phyloP scores from a whole-genome alignment of 2,888 invertebrate species.

The Agriotes lineatus region DNA sequence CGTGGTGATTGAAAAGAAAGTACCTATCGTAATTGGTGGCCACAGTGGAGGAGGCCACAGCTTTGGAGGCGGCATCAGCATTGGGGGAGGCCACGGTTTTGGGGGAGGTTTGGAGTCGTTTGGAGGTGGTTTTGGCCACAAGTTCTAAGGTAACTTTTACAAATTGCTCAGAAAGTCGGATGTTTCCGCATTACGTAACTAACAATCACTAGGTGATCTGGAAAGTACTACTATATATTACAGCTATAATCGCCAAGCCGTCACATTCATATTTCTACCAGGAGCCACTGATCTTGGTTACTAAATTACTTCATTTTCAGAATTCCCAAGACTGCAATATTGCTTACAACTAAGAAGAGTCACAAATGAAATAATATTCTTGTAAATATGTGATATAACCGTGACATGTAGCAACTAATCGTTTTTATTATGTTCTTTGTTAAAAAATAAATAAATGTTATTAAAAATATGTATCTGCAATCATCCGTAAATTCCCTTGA shows the following conservation, averaged over 20 bases:
- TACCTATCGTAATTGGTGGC: slow-evolving; percentile 60
- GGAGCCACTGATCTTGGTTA: neutral
- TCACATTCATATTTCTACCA: neutral
- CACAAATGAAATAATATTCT: no score
- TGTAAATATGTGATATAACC: neutral
- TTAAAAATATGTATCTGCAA: neutral
- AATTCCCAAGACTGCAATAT: neutral
- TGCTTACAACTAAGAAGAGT: neutral
- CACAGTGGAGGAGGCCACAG: slow-evolving; percentile 46
- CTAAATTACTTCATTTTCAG: neutral
- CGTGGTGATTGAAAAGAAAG: slow-evolving; percentile 71
- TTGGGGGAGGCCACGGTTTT: slow-evolving; percentile 33
- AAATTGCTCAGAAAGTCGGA: neutral
- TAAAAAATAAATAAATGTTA: neutral
- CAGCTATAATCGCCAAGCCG: no score
- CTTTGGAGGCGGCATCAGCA: slow-evolving; percentile 51
- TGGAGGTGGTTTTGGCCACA: slow-evolving; percentile 29
- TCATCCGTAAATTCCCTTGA: neutral
- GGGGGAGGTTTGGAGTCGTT: slow-evolving; percentile 24
- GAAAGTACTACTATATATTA: neutral
- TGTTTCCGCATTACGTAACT: neutral
- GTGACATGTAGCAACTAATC: neutral
- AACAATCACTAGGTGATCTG: neutral
- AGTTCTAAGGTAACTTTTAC: slow-evolving; percentile 19
- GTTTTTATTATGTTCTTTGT: neutral